These are phyloP conservation scores for Dynastes tityus DNA, from an alignment of 2,888 invertebrate species.

Conservation along the genomic window DNA sequence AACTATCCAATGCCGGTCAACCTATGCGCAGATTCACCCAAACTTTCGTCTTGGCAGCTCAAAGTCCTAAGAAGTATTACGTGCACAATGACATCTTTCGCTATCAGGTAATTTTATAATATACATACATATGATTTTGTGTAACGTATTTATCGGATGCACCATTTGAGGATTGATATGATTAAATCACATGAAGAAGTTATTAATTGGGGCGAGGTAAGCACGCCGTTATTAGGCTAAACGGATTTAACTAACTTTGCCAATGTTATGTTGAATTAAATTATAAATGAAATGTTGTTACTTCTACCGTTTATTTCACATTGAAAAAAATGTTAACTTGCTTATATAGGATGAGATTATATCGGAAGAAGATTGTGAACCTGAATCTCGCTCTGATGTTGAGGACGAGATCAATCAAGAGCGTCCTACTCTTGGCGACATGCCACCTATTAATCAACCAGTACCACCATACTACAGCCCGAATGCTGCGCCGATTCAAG, in stretches of 20 bases:
- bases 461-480: conserved; percentile 64
- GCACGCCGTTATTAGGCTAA: no score
- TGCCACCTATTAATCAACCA: conserved; percentile 60
- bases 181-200: background rate
- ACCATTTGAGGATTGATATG: background rate
- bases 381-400: conserved; percentile 75
- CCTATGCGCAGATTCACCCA: conserved; percentile 99
- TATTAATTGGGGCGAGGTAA: no score
- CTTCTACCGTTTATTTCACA: no score
- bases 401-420: conserved; percentile 75
- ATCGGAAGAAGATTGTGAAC: conserved; percentile 76
- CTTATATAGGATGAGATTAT: conserved; percentile 74
- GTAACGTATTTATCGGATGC: background rate
- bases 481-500: conserved; percentile 61
- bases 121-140: background rate
- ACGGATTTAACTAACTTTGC: no score
- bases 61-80: conserved; percentile 97
- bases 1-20: conserved; percentile 95
- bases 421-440: conserved; percentile 56
- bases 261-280: no score
- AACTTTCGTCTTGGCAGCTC: conserved; percentile 96
- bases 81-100: conserved; percentile 99
- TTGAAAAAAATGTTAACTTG: conserved; percentile 8
- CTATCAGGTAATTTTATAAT: conserved; percentile 81
- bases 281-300: no score